Conservation (phyloP, 2,113 vertebrate genomes). For the Thunnus thynnus region DNA sequence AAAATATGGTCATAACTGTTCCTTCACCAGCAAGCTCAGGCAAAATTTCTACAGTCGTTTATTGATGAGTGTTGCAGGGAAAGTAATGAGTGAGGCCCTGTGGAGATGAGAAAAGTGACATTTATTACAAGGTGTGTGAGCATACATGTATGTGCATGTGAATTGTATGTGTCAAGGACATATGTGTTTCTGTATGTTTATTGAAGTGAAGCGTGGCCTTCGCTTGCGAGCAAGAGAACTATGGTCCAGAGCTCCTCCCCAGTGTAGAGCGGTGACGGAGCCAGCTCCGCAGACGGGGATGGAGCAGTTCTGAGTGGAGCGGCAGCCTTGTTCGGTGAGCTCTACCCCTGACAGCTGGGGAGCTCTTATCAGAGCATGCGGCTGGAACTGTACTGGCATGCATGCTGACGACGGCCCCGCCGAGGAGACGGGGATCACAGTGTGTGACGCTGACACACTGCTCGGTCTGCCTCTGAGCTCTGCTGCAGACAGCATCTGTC, state of each 20-base stretch:
- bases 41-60: not conserved
- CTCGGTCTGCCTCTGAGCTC: constrained; percentile 57
- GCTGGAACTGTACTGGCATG: constrained; percentile 65
- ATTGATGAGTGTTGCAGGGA: not conserved
- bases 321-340: constrained; percentile 50
- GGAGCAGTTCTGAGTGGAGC: constrained; percentile 45
- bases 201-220: constrained; percentile 1
- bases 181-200: constrained; percentile 3
- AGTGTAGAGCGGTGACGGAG: constrained; percentile 30
- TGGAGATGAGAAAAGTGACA: not conserved
- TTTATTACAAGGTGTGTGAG: constrained; percentile 4
- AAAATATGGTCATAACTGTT: constrained; percentile 7
- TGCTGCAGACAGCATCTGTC: constrained; percentile 60
- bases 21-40: constrained; percentile 6
- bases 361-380: constrained; percentile 70
- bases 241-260: constrained; percentile 9
- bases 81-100: constrained; percentile 1
- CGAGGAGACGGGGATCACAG: constrained; percentile 57
- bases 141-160: not conserved
- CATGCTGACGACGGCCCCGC: constrained; percentile 44
- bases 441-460: constrained; percentile 69
- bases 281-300: constrained; percentile 38
- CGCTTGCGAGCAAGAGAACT: constrained; percentile 9
- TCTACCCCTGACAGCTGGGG: constrained; percentile 66
- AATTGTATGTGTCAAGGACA: constrained; percentile 23